These are phyloP conservation scores for Elysia chlorotica DNA, from an alignment of 1,140 invertebrate genomes.

Conservation along the genomic window DNA sequence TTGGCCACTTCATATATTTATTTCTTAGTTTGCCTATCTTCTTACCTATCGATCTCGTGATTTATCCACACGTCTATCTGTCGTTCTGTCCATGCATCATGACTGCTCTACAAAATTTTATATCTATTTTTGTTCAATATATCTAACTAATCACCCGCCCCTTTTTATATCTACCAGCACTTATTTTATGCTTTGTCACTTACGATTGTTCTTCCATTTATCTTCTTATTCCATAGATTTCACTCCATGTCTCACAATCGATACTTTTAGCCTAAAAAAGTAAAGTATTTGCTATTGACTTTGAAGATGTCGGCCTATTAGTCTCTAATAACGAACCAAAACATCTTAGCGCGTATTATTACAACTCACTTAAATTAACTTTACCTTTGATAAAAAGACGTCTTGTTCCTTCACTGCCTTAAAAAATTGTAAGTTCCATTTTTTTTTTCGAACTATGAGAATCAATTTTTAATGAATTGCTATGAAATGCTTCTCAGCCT, in stretches of 20 bases:
- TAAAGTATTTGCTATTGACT: too few relatives aligned
- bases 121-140: not conserved
- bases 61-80: constrained; percentile 1
- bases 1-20: too few relatives aligned
- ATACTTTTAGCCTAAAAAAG: not conserved
- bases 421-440: too few relatives aligned
- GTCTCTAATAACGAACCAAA: too few relatives aligned
- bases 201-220: not conserved
- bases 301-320: too few relatives aligned
- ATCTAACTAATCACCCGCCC: not conserved
- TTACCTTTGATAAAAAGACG: too few relatives aligned
- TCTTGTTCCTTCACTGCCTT: too few relatives aligned
- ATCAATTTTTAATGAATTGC: too few relatives aligned
- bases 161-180: not conserved
- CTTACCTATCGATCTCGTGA: not conserved
- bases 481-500: too few relatives aligned
- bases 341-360: too few relatives aligned
- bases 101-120: not conserved
- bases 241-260: constrained; percentile 4
- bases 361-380: too few relatives aligned
- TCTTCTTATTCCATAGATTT: not conserved
- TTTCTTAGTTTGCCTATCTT: not conserved
- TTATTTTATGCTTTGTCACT: not conserved
- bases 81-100: not conserved
- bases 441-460: too few relatives aligned